Evolutionary conservation across 2,888 invertebrate genomes (phyloP), one percentile per base, ranked within the genome.

Genomic region (Agrotis ipsilon): DNA sequence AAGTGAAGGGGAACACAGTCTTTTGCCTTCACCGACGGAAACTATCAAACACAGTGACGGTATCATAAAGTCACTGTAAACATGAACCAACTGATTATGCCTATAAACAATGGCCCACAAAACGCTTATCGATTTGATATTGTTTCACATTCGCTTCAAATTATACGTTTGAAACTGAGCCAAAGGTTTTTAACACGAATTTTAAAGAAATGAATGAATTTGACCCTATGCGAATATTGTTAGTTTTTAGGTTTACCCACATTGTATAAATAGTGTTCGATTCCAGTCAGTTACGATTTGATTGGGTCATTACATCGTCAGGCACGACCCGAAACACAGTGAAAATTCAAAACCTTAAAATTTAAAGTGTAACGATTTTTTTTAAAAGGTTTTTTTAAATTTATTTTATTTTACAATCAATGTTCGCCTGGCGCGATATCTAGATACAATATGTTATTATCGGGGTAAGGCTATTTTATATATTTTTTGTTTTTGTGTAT

Each of bases 241-340:
- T 11, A 7, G 19, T 46, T 51, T 78, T 75, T 76, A 11, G 11
- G 59, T 58, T 32, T 88, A 92, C 92, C 92, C 86, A n/a, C 86
- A 81, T 78, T 76, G 70, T 51, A 24, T 70, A 6, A 0, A 43
- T 70, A 46, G 62, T 69, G 11, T 21, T 52, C 14, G n/a, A 61
- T 72, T 62, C 55, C 72, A 71, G 71, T 61, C 76, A 80, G 78
- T 82, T 85, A 43, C 39, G 70, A 82, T 87, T 90, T 83, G 74
- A 86, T 90, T 84, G 86, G 81, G 74, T 87, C 95, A 95, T 94
- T 95, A 88, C 91, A 91, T 85, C 87, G 79, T 74, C 88, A 87
- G 92, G 84, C 92, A 91, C 92, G 89, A 90, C 89, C 90, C 81
- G 69, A 87, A 86, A 89, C 88, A 89, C 88, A 89, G 88, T 87